Conservation (phyloP, 2,113 vertebrate species). For the Hydrochoerus hydrochaeris region DNA sequence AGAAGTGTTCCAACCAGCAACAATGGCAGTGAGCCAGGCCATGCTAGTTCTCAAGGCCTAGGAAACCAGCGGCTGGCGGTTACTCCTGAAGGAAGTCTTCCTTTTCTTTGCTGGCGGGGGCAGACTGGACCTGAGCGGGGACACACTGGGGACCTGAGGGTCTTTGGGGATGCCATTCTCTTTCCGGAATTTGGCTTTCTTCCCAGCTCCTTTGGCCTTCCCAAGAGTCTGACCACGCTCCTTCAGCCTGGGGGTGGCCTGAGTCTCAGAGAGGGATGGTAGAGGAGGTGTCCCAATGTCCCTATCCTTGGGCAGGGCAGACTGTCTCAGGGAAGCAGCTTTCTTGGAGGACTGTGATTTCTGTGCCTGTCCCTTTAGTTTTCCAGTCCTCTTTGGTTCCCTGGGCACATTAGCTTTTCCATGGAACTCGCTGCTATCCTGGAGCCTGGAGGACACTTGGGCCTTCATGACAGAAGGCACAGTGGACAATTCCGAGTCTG, state of each 20-base stretch:
- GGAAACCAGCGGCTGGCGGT: not conserved
- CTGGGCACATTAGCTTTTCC: not conserved
- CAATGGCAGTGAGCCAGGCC: not conserved
- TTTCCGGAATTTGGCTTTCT: conserved; percentile 49
- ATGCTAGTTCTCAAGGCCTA: not conserved
- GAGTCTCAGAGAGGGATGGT: not conserved
- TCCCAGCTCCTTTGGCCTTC: not conserved
- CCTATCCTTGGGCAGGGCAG: not conserved
- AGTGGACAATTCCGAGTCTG: not conserved
- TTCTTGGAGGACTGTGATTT: conserved; percentile 34
- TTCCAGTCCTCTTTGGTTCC: not conserved
- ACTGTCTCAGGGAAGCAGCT: not conserved
- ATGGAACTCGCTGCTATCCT: not conserved
- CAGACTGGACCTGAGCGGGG: not conserved
- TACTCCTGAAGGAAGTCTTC: not conserved
- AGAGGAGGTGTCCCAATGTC: not conserved
- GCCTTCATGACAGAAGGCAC: conserved; percentile 2
- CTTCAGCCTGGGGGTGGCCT: not conserved
- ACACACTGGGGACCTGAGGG: not conserved
- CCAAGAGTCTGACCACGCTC: not conserved
- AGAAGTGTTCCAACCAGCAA: not conserved
- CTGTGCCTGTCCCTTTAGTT: not conserved
- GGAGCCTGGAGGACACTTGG: not conserved
- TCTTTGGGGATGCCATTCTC: conserved; percentile 24
- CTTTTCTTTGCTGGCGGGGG: conserved; percentile 78